phyloP scores from a whole-genome alignment of 2,888 invertebrate genomes.

The Drosophila pseudotakahashii region DNA sequence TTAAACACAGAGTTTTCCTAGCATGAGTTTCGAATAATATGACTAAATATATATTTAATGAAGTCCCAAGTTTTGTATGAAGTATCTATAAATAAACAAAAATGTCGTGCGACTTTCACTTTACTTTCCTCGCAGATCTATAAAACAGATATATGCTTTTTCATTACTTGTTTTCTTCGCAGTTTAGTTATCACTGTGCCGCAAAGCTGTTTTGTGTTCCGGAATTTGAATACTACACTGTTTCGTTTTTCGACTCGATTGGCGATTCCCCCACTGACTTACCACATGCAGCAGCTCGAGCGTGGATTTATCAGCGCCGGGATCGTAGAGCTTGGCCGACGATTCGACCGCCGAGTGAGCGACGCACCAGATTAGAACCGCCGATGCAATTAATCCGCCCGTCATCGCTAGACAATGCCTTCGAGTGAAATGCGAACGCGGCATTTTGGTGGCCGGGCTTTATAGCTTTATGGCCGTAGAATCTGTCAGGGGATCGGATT shows the following conservation, averaged over 20 bases:
- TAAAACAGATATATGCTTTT: too few relatives aligned
- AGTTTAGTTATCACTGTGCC: neutral
- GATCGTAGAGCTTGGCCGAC: slow-evolving; percentile 65
- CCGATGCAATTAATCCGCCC: slow-evolving; percentile 73
- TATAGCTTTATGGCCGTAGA: slow-evolving; percentile 74
- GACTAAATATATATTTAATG: too few relatives aligned
- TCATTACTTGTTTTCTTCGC: too few relatives aligned
- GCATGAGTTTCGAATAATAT: too few relatives aligned
- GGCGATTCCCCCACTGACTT: slow-evolving; percentile 58
- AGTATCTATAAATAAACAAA: too few relatives aligned
- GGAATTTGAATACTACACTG: neutral
- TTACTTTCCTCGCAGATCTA: too few relatives aligned
- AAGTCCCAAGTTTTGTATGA: too few relatives aligned
- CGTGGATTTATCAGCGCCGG: slow-evolving; percentile 74
- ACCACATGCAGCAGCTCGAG: slow-evolving; percentile 83
- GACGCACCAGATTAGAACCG: slow-evolving; percentile 77
- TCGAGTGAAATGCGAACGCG: slow-evolving; percentile 81
- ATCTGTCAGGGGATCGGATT: slow-evolving; percentile 22
- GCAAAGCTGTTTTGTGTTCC: slow-evolving; percentile 9
- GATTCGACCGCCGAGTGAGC: slow-evolving; percentile 73
- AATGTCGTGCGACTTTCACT: too few relatives aligned
- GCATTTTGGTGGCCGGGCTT: slow-evolving; percentile 75
- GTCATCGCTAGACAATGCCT: slow-evolving; percentile 82
- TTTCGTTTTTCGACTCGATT: neutral
- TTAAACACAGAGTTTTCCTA: too few relatives aligned